phyloP scores from a whole-genome alignment of 2,113 vertebrate species.

The Actenoides hombroni region DNA sequence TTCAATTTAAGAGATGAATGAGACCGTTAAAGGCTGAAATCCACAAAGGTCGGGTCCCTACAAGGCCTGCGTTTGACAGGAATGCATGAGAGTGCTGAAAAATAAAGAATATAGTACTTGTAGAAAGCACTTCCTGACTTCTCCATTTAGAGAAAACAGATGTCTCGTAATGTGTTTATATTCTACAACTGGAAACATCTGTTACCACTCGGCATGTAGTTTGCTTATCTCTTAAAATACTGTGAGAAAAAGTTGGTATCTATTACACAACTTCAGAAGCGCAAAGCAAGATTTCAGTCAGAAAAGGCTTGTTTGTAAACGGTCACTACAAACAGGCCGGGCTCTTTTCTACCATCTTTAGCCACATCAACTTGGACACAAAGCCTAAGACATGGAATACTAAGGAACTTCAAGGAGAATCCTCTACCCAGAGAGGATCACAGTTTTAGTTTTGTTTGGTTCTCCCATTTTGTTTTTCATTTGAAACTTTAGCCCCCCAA shows the following conservation, averaged over 20 bases:
- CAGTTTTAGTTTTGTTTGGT: background rate
- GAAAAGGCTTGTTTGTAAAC: background rate
- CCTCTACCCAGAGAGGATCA: background rate
- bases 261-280: background rate
- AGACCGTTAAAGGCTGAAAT: background rate
- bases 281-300: background rate
- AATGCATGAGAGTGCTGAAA: background rate
- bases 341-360: background rate
- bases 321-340: background rate
- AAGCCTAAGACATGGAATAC: background rate
- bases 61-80: background rate
- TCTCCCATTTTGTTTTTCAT: background rate
- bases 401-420: background rate
- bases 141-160: conserved; percentile 57
- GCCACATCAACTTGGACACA: background rate
- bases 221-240: conserved; percentile 57
- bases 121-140: conserved; percentile 51
- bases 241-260: conserved; percentile 62
- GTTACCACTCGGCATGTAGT: conserved; percentile 41
- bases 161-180: conserved; percentile 46
- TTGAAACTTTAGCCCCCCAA: background rate
- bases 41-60: rapidly evolving
- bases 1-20: background rate
- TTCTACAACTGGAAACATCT: conserved; percentile 68
- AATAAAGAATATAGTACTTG: background rate